phyloP scores from a whole-genome alignment of 2,797 vertebrate genomes.

The Siniperca scherzeri region DNA sequence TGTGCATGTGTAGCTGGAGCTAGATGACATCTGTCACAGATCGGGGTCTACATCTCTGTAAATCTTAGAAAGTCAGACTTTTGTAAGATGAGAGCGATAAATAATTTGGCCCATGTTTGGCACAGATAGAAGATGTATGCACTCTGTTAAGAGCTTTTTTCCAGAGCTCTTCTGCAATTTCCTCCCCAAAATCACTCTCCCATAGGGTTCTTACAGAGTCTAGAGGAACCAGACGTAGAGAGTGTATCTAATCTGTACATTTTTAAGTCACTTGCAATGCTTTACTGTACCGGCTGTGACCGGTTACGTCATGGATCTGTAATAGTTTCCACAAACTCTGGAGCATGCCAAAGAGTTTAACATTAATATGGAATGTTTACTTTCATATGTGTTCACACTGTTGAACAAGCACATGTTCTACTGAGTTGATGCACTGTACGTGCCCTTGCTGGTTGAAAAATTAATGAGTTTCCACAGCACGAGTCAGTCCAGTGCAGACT shows the following conservation, averaged over 20 bases:
- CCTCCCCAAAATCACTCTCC: background rate
- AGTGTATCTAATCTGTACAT: background rate
- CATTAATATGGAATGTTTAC: constrained; percentile 46
- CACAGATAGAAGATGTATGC: too few relatives aligned
- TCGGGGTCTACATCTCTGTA: too few relatives aligned
- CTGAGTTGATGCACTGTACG: constrained; percentile 29
- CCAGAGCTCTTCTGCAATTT: too few relatives aligned
- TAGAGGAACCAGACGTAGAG: too few relatives aligned
- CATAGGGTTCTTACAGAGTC: too few relatives aligned
- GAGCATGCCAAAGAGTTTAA: constrained; percentile 23
- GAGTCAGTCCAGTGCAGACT: constrained; percentile 41
- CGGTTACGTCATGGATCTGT: constrained; percentile 5
- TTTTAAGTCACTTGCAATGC: background rate
- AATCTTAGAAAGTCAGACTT: too few relatives aligned
- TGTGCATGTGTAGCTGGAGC: too few relatives aligned
- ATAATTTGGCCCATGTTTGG: too few relatives aligned
- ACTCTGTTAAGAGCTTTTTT: too few relatives aligned
- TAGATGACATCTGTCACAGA: too few relatives aligned
- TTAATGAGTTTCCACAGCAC: constrained; percentile 66
- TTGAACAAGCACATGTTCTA: constrained; percentile 17
- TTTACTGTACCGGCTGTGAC: background rate
- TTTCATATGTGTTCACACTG: background rate
- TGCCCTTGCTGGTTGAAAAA: constrained; percentile 61
- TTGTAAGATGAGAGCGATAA: too few relatives aligned
- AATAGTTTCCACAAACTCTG: constrained; percentile 35